Evolutionary conservation across 1,140 invertebrate species (phyloP).

Genomic region (Drosophila kepulauana): DNA sequence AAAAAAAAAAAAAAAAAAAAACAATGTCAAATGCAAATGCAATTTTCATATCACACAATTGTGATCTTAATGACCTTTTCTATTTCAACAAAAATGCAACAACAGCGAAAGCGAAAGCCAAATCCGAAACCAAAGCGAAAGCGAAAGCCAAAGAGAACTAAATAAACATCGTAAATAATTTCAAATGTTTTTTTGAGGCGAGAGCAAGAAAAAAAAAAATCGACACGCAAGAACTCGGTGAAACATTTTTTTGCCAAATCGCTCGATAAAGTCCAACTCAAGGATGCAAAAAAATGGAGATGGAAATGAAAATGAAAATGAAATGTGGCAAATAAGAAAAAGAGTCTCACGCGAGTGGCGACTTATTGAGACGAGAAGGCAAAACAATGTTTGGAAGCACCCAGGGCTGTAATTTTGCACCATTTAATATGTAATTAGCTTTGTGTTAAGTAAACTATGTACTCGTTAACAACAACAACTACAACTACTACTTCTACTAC

Average conservation of each 20-base stretch:
- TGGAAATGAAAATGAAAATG: not conserved
- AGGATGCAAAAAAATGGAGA: constrained; percentile 32
- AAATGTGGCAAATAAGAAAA: constrained; percentile 4
- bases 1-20: constrained; percentile 3
- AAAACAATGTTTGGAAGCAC: constrained; percentile 84
- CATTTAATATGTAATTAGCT: constrained; percentile 84
- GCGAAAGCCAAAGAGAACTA: constrained; percentile 47
- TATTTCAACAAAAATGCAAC: constrained; percentile 48
- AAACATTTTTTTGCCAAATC: constrained; percentile 84
- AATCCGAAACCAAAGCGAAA: constrained; percentile 14
- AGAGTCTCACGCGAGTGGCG: constrained; percentile 33
- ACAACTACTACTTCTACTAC: constrained; percentile 54
- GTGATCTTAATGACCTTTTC: constrained; percentile 77
- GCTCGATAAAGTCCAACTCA: constrained; percentile 73
- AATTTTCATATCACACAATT: constrained; percentile 64
- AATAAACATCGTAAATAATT: constrained; percentile 34
- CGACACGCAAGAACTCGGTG: constrained; percentile 84
- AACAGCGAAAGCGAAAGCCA: constrained; percentile 20
- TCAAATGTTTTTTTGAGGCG: constrained; percentile 52
- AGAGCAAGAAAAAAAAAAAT: constrained; percentile 83
- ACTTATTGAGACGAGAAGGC: constrained; percentile 75
- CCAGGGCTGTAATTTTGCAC: constrained; percentile 85
- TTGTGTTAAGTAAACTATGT: constrained; percentile 82
- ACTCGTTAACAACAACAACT: constrained; percentile 67
- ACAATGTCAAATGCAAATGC: constrained; percentile 68